These are phyloP conservation scores for Lasioglossum malachurum DNA, from an alignment of 2,888 invertebrate species.

Conservation along the genomic window DNA sequence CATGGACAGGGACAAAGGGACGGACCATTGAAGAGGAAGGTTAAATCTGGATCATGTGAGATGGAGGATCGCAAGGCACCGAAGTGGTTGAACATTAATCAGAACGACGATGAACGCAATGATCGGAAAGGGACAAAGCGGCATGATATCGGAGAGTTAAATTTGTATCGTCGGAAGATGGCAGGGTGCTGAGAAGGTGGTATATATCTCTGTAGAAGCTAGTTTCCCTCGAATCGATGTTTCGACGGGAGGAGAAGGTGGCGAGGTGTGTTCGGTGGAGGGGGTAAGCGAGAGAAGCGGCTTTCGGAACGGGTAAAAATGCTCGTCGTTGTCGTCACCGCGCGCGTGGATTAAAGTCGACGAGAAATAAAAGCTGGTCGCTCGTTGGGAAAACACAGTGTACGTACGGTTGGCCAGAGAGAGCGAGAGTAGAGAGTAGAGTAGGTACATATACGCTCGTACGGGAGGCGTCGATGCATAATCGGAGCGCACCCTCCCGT, in stretches of 20 bases:
- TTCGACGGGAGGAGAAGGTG: conserved; percentile 12
- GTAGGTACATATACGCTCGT: conserved; percentile 61
- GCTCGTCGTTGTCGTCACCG: conserved; percentile 38
- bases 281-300: conserved; percentile 29
- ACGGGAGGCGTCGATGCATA: conserved; percentile 80
- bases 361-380: conserved; percentile 58
- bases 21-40: too few relatives aligned
- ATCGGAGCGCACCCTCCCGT: conserved; percentile 82
- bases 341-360: conserved; percentile 49
- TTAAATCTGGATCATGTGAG: too few relatives aligned
- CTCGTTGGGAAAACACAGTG: conserved; percentile 55
- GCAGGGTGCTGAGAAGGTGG: neutral
- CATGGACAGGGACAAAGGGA: too few relatives aligned
- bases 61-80: too few relatives aligned
- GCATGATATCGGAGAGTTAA: neutral
- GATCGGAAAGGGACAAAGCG: neutral
- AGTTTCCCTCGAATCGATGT: neutral
- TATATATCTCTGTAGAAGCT: neutral
- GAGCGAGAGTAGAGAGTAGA: conserved; percentile 19
- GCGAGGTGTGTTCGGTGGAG: neutral
- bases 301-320: conserved; percentile 43
- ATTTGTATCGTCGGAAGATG: neutral
- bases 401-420: conserved; percentile 55
- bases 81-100: too few relatives aligned
- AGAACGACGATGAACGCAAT: too few relatives aligned